These are phyloP conservation scores for Drosophila mercatorum DNA, from an alignment of 2,888 invertebrate genomes.

Conservation along the genomic window DNA sequence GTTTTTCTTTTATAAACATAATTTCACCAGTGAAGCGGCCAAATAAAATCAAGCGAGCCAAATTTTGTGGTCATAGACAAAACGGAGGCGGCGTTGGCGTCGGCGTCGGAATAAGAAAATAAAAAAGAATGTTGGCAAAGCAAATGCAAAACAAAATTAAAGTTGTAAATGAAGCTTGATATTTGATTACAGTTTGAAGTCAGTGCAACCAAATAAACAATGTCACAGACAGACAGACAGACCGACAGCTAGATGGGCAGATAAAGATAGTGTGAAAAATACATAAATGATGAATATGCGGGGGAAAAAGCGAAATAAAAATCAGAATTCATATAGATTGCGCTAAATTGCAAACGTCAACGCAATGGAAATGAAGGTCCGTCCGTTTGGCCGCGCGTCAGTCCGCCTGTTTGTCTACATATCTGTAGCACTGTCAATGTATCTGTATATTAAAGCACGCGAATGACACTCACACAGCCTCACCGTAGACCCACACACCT, in stretches of 20 bases:
- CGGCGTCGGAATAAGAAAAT: not conserved
- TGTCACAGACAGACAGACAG: not conserved
- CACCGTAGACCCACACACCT: constrained; percentile 8
- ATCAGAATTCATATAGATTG: constrained; percentile 46
- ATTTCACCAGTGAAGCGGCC: constrained; percentile 35
- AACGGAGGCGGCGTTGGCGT: constrained; percentile 56
- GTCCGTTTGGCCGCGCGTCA: constrained; percentile 12
- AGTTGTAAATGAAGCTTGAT: constrained; percentile 64
- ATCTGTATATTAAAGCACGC: constrained; percentile 46
- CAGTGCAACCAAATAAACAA: constrained; percentile 27
- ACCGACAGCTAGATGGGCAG: not conserved
- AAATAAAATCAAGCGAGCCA: constrained; percentile 24
- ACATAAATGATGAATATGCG: constrained; percentile 25
- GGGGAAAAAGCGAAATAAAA: constrained; percentile 10
- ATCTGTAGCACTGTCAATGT: constrained; percentile 25
- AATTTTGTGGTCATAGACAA: constrained; percentile 64
- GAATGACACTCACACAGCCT: constrained; percentile 48
- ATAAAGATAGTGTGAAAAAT: constrained; percentile 3
- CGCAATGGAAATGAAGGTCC: constrained; percentile 54
- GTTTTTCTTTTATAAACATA: constrained; percentile 42
- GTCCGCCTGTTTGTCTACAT: constrained; percentile 27
- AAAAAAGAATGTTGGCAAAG: constrained; percentile 5
- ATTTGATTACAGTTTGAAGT: constrained; percentile 67
- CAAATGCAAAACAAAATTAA: constrained; percentile 41
- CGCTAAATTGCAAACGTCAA: constrained; percentile 55